A percentile compares a stretch with the other conserved stretches of the same genome.
Conservation (phyloP, 2,797 vertebrate genomes). For the Sebastes matsubarae region DNA sequence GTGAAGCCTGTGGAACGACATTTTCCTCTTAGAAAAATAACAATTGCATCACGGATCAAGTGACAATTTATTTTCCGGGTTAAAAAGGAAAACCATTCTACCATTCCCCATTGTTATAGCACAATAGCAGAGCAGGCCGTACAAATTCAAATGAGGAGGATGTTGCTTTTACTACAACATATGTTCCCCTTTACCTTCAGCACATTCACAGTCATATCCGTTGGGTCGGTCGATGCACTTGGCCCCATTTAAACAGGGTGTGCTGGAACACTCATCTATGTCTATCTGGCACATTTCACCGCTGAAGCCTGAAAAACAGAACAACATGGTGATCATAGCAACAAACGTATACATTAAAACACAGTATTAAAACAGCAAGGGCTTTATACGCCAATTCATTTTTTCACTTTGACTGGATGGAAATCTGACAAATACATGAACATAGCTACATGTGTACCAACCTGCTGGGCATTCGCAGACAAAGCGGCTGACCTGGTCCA, state of each 20-base stretch:
- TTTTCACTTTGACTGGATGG: background rate
- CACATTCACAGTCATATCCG: constrained; percentile 86
- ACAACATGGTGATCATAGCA: background rate
- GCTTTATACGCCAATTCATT: background rate
- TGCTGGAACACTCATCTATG: constrained; percentile 87
- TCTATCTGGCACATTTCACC: constrained; percentile 86
- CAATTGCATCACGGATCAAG: background rate
- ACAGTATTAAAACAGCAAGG: background rate
- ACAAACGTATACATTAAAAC: background rate
- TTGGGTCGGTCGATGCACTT: constrained; percentile 87
- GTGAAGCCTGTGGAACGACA: constrained; percentile 84
- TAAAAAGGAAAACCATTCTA: background rate
- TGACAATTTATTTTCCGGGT: background rate
- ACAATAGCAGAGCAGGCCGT: background rate
- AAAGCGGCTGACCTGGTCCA: constrained; percentile 91
- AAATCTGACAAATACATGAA: background rate
- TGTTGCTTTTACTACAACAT: background rate
- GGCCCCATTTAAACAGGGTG: constrained; percentile 86
- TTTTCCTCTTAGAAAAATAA: background rate
- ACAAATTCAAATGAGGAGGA: background rate
- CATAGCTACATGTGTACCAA: constrained; percentile 62
- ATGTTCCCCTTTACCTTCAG: constrained; percentile 79
- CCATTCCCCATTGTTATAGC: background rate
- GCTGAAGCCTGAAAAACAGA: constrained; percentile 79
- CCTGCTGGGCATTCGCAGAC: constrained; percentile 92